phyloP scores from a whole-genome alignment of 2,113 vertebrate genomes.

The Procavia capensis region DNA sequence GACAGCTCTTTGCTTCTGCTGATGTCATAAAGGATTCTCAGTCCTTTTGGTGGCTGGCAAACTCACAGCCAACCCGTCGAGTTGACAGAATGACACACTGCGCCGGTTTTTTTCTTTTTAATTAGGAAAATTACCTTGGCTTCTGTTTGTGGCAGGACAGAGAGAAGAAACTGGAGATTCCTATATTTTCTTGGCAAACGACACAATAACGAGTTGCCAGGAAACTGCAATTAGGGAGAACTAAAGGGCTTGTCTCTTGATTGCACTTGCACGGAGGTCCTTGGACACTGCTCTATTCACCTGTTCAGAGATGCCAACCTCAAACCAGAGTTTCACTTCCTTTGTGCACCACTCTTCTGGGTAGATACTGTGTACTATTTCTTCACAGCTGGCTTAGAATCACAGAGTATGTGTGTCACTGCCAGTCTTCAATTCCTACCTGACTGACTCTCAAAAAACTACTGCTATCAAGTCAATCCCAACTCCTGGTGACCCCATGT shows the following conservation, averaged over 20 bases:
- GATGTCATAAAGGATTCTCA: not conserved
- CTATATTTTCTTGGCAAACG: not conserved
- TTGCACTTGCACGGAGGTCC: not conserved
- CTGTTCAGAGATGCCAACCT: not conserved
- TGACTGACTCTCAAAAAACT: not conserved
- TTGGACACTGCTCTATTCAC: not conserved
- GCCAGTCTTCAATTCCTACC: not conserved
- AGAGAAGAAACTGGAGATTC: not conserved
- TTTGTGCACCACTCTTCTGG: not conserved
- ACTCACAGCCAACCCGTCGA: not conserved
- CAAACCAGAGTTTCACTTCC: not conserved
- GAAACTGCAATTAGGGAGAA: slow-evolving; percentile 7
- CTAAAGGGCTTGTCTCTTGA: not conserved
- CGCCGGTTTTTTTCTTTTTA: not conserved
- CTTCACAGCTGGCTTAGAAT: not conserved
- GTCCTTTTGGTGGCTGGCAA: not conserved
- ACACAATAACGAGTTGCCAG: not conserved
- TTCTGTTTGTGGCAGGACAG: slow-evolving; percentile 39
- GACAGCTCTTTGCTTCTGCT: slow-evolving; percentile 18
- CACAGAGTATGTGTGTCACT: not conserved
- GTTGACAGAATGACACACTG: not conserved
- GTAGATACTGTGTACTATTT: not conserved
- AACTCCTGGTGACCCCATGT: not conserved
- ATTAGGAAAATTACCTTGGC: slow-evolving; percentile 16
- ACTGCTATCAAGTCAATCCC: not conserved